phyloP scores from a whole-genome alignment of 1,140 invertebrate species.

The Tetramorium simillimum region DNA sequence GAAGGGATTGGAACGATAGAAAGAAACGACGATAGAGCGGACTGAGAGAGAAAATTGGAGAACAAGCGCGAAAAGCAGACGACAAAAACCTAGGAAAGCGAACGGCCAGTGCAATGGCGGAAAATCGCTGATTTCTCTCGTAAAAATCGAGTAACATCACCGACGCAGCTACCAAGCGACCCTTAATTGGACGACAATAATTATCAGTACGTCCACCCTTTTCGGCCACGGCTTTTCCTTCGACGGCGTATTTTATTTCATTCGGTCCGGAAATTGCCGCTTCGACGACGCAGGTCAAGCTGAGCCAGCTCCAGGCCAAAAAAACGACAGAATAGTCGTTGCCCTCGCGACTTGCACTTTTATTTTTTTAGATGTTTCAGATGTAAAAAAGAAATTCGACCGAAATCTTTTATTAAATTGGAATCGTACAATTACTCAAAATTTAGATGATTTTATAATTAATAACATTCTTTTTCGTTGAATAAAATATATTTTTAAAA shows the following conservation, averaged over 20 bases:
- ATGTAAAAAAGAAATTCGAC: neutral
- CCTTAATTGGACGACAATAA: conserved; percentile 76
- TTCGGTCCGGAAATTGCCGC: conserved; percentile 67
- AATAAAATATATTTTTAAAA: neutral
- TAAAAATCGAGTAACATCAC: conserved; percentile 68
- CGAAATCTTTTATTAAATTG: neutral
- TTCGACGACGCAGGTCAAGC: conserved; percentile 81
- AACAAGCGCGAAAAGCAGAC: conserved; percentile 9
- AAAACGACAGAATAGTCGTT: conserved; percentile 51
- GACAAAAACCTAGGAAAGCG: conserved; percentile 46
- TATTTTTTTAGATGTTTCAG: neutral
- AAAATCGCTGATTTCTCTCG: conserved; percentile 82
- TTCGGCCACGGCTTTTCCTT: conserved; percentile 35
- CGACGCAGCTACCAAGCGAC: conserved; percentile 39
- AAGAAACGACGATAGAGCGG: neutral
- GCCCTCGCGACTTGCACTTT: neutral
- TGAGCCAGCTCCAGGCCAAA: conserved; percentile 74
- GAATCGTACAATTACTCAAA: neutral
- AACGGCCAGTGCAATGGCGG: conserved; percentile 56
- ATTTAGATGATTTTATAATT: neutral
- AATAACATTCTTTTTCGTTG: neutral
- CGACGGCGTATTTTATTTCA: conserved; percentile 63
- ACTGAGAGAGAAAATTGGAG: neutral
- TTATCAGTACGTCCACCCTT: conserved; percentile 71
- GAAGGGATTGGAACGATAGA: neutral